Evolutionary conservation across 2,797 vertebrate genomes (phyloP).

Genomic region (Austrolebias charrua): DNA sequence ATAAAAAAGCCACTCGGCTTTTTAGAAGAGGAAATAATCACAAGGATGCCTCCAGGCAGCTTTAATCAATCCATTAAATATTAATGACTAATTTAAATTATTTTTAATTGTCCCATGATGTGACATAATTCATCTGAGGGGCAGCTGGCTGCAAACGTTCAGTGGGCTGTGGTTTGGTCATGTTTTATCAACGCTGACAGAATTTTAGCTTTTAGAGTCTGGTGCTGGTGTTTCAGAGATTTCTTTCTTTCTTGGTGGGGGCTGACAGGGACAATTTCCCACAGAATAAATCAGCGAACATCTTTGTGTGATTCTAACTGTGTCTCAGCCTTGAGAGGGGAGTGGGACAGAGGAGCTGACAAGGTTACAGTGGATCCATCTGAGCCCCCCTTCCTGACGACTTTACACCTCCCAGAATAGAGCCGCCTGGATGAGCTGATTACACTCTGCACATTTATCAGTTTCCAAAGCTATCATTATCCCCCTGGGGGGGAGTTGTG

Average conservation of each 20-base stretch:
- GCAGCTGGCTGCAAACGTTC: background rate
- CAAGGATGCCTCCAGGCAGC: background rate
- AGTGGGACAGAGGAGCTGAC: constrained; percentile 27
- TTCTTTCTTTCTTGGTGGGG: constrained; percentile 8
- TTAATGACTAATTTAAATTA: constrained; percentile 4
- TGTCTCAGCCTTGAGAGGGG: constrained; percentile 16
- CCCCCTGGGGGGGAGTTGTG: constrained; percentile 56
- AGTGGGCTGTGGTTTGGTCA: background rate
- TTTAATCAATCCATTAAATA: background rate
- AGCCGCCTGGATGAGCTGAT: constrained; percentile 58
- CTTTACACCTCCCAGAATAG: constrained; percentile 72
- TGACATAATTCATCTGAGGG: background rate
- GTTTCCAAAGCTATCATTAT: constrained; percentile 78
- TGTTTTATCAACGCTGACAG: background rate
- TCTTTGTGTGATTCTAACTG: constrained; percentile 5
- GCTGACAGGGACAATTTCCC: constrained; percentile 34
- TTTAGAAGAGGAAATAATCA: background rate
- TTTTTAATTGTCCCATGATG: constrained; percentile 7
- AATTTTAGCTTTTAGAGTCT: constrained; percentile 13
- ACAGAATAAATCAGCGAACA: constrained; percentile 20
- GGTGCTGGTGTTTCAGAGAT: constrained; percentile 16
- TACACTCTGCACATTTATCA: constrained; percentile 75
- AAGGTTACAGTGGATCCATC: constrained; percentile 25
- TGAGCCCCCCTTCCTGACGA: constrained; percentile 36
- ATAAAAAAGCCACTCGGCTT: no score